Evolutionary conservation across 2,113 vertebrate species (phyloP), one percentile per base, ranked within the genome.

Genomic region (Lophura nycthemera): DNA sequence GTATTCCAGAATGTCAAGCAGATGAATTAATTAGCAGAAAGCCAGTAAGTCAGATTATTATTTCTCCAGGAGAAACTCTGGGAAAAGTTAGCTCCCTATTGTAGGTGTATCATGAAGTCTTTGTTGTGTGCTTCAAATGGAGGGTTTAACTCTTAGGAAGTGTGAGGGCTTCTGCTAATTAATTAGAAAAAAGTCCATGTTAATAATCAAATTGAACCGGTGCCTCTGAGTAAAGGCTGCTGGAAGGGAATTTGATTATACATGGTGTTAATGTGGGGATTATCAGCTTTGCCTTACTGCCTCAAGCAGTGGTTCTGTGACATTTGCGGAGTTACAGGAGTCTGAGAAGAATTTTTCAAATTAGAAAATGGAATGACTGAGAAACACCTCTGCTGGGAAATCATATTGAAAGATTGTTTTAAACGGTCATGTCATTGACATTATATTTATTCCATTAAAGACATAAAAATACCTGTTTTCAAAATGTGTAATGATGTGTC

Each of bases 11-110:
- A 83, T 57, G 43, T 57, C 65, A 86, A 83, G 50, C 11, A 63
- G 56, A 86, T 19, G 29, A 93, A 81, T 90, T 91, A 88, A 94
- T 88, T 90, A 92, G 18, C 36, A 94, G 54, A 83, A 91, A 85
- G 13, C 6, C 30, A 54, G 47, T 65, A 69, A 83, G 65, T 80
- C 45, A 52, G 38, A 79, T 2, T 3, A 64, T 57, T 90, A 12
- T 86, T 88, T 92, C 38, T 93, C 47, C 57, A 65, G 30, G 2
- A 93, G 30, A 54, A 74, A 47, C 32, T 88, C 10, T 42, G 19
- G 47, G 88, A 66, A 81, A 81, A 90, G 10, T 86, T 71, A 56
- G 25, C 8, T 90, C 45, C 42, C 32, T 77, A 6, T 70, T 52
- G 43, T 42, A 65, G 76, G 29, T 9, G 10, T 40, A 78, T 47